phyloP scores from a whole-genome alignment of 2,113 vertebrate species.

The Leucoraja erinaceus region DNA sequence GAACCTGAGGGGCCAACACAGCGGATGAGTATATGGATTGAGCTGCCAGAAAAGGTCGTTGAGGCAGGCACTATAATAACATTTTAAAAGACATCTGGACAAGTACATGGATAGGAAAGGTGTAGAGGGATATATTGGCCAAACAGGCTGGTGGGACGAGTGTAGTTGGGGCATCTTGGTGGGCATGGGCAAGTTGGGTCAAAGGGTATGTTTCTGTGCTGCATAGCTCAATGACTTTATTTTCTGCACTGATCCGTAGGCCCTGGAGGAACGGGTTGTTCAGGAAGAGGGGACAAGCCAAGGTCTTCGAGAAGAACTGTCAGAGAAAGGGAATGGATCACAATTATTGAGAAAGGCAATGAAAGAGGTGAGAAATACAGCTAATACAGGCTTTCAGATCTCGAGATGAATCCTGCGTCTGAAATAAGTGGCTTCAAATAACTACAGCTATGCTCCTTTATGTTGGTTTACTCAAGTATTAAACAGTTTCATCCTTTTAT shows the following conservation, averaged over 20 bases:
- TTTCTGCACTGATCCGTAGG: conserved; percentile 53
- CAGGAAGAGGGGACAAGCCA: conserved; percentile 81
- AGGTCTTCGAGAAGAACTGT: conserved; percentile 73
- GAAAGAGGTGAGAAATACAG: conserved; percentile 68
- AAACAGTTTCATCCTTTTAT: not conserved
- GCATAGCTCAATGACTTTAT: not conserved
- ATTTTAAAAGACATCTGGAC: too few species aligned
- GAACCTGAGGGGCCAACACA: too few species aligned
- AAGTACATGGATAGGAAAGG: too few species aligned
- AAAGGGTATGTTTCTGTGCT: too few species aligned
- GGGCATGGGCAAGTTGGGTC: too few species aligned
- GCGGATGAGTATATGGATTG: too few species aligned
- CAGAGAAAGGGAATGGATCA: conserved; percentile 68
- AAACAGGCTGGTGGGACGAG: too few species aligned
- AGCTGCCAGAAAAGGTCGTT: too few species aligned
- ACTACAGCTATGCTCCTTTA: too few species aligned
- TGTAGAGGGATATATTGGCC: too few species aligned
- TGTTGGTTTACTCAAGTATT: not conserved
- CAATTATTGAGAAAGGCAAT: conserved; percentile 75
- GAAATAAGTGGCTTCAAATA: not conserved
- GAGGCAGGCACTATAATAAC: too few species aligned
- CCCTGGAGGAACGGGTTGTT: conserved; percentile 70
- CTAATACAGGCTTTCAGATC: not conserved
- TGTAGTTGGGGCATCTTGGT: too few species aligned
- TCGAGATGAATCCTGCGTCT: not conserved